Conservation (phyloP, 2,113 vertebrate genomes). For the Chinchilla lanigera region DNA sequence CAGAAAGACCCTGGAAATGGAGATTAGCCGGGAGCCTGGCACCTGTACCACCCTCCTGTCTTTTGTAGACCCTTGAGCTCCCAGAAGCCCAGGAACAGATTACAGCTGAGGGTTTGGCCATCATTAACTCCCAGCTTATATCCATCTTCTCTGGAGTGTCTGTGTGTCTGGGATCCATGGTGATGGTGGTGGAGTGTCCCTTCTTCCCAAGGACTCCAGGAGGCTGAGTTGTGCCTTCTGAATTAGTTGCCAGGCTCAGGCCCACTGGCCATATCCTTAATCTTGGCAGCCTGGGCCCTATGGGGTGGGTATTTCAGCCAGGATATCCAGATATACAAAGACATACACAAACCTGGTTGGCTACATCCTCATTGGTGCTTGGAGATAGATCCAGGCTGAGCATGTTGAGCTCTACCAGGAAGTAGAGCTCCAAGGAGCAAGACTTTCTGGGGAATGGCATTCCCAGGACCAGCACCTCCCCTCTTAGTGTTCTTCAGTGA, state of each 20-base stretch:
- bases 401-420: background rate
- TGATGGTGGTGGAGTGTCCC: background rate
- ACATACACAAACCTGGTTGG: background rate
- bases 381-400: background rate
- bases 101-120: background rate
- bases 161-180: background rate
- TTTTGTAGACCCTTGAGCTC: background rate
- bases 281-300: background rate
- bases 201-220: background rate
- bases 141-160: conserved; percentile 2
- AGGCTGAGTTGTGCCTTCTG: conserved; percentile 6
- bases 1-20: background rate
- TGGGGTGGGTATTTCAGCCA: background rate
- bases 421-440: background rate
- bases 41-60: background rate
- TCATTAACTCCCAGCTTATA: background rate
- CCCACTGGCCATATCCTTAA: conserved; percentile 2
- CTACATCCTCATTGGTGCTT: background rate
- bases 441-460: background rate
- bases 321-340: background rate
- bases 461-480: background rate
- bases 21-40: background rate
- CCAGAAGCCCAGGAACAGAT: background rate
- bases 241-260: background rate
- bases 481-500: background rate